Evolutionary conservation across 1,140 invertebrate genomes (phyloP).

Genomic region (Batillaria attramentaria): DNA sequence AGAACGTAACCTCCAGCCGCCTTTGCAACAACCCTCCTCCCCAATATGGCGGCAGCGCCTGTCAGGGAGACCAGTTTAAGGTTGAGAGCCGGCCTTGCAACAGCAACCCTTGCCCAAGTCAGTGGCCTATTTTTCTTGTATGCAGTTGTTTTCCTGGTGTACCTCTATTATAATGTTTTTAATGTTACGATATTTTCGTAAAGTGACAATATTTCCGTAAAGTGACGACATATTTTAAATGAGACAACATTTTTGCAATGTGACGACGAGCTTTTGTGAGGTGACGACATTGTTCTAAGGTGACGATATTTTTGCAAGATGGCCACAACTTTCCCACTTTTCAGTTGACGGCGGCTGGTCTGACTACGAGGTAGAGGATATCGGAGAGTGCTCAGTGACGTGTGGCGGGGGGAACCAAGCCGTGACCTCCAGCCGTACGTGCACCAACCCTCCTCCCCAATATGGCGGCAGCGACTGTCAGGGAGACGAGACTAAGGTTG

Average conservation of each 20-base stretch:
- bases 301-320: too few relatives aligned
- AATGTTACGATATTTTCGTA: too few relatives aligned
- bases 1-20: constrained; percentile 16
- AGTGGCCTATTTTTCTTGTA: too few relatives aligned
- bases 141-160: too few relatives aligned
- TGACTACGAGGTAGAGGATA: background rate
- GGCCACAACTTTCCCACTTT: too few relatives aligned
- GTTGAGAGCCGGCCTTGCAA: constrained; percentile 25
- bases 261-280: too few relatives aligned
- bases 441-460: constrained; percentile 40
- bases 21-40: constrained; percentile 41
- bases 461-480: constrained; percentile 36
- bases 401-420: constrained; percentile 17
- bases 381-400: constrained; percentile 8
- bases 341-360: constrained; percentile 28
- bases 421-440: constrained; percentile 26
- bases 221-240: too few relatives aligned
- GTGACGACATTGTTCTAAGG: too few relatives aligned
- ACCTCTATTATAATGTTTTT: too few relatives aligned
- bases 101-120: constrained; percentile 36
- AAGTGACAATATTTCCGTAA: too few relatives aligned
- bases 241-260: too few relatives aligned
- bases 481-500: constrained; percentile 24
- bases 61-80: constrained; percentile 13
- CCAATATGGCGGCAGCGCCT: constrained; percentile 35